Base-by-base conservation (phyloP, 2,797 vertebrate genomes). In the Rhabdomys pumilio region DNA sequence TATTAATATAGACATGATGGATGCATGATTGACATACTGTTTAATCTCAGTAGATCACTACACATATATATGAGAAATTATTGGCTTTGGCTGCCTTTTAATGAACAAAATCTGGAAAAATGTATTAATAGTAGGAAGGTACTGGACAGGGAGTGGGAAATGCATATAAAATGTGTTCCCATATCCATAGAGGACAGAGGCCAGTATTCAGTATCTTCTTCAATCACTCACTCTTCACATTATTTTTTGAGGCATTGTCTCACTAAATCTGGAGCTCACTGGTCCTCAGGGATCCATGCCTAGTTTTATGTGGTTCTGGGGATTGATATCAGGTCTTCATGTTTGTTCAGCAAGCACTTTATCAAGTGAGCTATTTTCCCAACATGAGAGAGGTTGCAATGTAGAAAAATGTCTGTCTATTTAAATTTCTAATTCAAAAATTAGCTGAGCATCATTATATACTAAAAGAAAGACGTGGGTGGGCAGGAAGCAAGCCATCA, bases 391-490 rank as follows among this genome's bases (percentile, higher is more conserved):
- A 89, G 89, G 59, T 50, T 94, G 53, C 53, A 67, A 12, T 69
- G 31, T 77, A 63, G 14, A 0, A 22, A 61, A 9, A 15, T 59
- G 67, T 61, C 69, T 13, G 44, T 82, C 11, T 96, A 19, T 85
- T 91, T 93, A 6, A 87, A 77, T 69, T 82, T 88, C 61, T 83
- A 94, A 69, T 90, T 90, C 38, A 57, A 69, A 91, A 69, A 75
- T 69, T 83, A 79, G 85, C 53, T 96, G 77, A 93, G 17, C 34
- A 73, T 81, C 76, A 89, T 90, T 84, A 80, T 34, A 91, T 83
- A 81, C 63, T 87, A 89, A 80, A 80, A 47, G 44, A 91, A 85
- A 90, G 63, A 19, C 75, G 6, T 81, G 8, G 19, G 38, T 77
- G 7, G 22, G 34, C 34, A 65, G 50, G 85, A 84, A 91, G 61